Percentiles rank a stretch among this genome's conserved stretches.
These are phyloP conservation scores for Orgyia antiqua DNA, from an alignment of 2,888 invertebrate species.

Conservation along the genomic window DNA sequence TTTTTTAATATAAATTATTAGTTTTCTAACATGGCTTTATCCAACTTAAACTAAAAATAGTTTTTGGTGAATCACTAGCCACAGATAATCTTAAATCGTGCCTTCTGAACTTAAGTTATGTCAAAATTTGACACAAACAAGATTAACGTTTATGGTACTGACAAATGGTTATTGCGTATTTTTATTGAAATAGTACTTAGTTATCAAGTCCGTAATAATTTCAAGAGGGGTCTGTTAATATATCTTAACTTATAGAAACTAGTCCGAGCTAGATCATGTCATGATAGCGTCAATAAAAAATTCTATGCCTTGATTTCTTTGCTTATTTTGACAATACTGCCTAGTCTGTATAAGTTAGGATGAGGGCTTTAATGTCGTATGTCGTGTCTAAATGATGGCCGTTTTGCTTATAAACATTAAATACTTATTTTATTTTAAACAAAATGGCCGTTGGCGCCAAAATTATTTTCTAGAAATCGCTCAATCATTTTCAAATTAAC, in stretches of 20 bases:
- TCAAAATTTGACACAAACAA: conserved; percentile 11
- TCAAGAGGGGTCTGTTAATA: conserved; percentile 10
- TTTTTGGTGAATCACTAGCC: too few species aligned
- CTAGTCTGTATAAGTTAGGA: not conserved
- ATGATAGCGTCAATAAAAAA: not conserved
- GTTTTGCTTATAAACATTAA: conserved; percentile 20
- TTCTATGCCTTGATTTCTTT: too few species aligned
- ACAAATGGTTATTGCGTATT: conserved; percentile 19
- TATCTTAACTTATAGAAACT: too few species aligned
- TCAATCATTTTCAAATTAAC: conserved; percentile 12
- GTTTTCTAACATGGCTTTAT: too few species aligned
- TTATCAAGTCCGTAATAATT: conserved; percentile 13
- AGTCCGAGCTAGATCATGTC: conserved; percentile 5
- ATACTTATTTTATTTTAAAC: not conserved
- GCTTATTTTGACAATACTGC: not conserved
- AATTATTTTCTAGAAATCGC: conserved; percentile 4
- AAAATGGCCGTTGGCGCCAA: not conserved
- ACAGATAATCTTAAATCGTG: not conserved
- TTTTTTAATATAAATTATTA: not conserved
- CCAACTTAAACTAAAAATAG: not conserved
- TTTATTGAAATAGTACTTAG: conserved; percentile 24
- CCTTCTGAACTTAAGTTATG: not conserved
- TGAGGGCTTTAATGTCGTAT: not conserved
- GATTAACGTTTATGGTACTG: conserved; percentile 18
- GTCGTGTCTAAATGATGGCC: conserved; percentile 23